Percentiles rank a stretch among this genome's conserved stretches.
Evolutionary conservation across 2,888 invertebrate genomes (phyloP).

Genomic region (Synanthedon vespiformis): DNA sequence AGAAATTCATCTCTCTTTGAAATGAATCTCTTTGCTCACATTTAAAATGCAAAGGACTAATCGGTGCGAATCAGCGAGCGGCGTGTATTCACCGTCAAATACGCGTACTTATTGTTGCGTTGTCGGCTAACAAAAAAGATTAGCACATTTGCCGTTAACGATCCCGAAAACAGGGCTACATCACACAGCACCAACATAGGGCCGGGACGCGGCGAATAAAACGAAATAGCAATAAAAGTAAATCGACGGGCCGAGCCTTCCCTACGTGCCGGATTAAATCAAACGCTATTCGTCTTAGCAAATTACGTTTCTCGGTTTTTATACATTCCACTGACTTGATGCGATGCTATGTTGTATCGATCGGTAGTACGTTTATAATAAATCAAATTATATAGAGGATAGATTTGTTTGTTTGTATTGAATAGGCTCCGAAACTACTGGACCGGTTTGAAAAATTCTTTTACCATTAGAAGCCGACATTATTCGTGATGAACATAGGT

Average conservation of each 20-base stretch:
- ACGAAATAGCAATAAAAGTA: constrained; percentile 67
- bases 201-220: constrained; percentile 43
- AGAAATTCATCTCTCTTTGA: background rate
- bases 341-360: constrained; percentile 35
- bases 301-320: constrained; percentile 59
- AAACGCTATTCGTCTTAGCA: constrained; percentile 67
- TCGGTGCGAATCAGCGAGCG: constrained; percentile 40
- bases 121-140: constrained; percentile 57
- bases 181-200: constrained; percentile 28
- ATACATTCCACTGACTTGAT: constrained; percentile 24
- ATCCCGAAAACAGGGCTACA: constrained; percentile 61
- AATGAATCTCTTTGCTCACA: background rate
- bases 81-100: constrained; percentile 38
- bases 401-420: too few relatives aligned
- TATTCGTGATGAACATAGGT: too few relatives aligned
- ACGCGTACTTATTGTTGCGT: constrained; percentile 47
- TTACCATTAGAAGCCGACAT: too few relatives aligned
- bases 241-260: constrained; percentile 49
- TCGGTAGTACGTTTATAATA: constrained; percentile 30
- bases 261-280: constrained; percentile 64
- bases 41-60: constrained; percentile 33
- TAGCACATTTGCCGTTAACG: constrained; percentile 65
- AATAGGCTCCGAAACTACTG: too few relatives aligned
- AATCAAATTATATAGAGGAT: too few relatives aligned
- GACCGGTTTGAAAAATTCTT: too few relatives aligned